Percentiles rank a stretch among this genome's conserved stretches.
These are phyloP conservation scores for Odontocerum albicorne DNA, from an alignment of 2,888 invertebrate genomes.

Conservation along the genomic window DNA sequence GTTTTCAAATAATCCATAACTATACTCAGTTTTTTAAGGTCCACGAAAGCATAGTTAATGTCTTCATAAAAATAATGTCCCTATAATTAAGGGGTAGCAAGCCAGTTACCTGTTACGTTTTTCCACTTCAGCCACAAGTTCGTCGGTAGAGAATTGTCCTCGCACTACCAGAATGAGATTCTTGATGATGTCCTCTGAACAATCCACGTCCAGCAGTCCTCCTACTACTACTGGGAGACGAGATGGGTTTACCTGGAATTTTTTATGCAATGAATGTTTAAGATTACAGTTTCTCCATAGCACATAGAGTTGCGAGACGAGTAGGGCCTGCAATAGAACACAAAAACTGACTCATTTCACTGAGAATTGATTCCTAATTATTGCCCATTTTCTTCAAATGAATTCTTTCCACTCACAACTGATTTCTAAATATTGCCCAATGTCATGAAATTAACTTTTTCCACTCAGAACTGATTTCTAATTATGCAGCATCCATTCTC, in stretches of 20 bases:
- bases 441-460: no score
- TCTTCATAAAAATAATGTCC: not conserved
- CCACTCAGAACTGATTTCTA: no score
- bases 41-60: not conserved
- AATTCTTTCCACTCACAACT: no score
- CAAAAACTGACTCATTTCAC: no score
- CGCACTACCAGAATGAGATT: conserved; percentile 96
- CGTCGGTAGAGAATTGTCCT: conserved; percentile 98
- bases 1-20: not conserved
- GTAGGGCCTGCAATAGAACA: no score
- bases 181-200: conserved; percentile 98
- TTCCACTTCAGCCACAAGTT: conserved; percentile 96
- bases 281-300: no score
- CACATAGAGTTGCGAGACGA: no score
- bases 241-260: conserved; percentile 87
- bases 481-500: no score
- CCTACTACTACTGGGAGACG: conserved; percentile 98
- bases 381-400: no score
- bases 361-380: no score
- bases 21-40: not conserved
- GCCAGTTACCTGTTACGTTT: conserved; percentile 87
- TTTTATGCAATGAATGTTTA: no score
- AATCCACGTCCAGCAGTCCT: conserved; percentile 96
- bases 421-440: no score
- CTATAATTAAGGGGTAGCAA: not conserved